A percentile compares a stretch with the other conserved stretches of the same genome.
These are phyloP conservation scores for Melanargia galathea DNA, from an alignment of 2,888 invertebrate species.

Conservation along the genomic window DNA sequence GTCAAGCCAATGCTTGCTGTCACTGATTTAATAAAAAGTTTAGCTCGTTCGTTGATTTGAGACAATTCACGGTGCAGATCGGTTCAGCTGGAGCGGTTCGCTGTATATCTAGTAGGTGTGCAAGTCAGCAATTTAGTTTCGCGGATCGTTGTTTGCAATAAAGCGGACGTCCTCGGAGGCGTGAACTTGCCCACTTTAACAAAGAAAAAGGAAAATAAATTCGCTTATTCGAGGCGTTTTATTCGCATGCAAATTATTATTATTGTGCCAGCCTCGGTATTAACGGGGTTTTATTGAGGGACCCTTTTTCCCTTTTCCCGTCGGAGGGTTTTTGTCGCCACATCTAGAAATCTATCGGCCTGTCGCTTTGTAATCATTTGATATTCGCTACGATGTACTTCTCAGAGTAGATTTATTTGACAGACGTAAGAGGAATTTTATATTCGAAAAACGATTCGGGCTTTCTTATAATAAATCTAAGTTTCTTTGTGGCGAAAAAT, in stretches of 20 bases:
- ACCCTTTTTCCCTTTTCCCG: conserved; percentile 35
- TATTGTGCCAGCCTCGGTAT: conserved; percentile 43
- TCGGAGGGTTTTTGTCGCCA: conserved; percentile 23
- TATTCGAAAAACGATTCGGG: neutral
- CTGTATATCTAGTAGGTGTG: conserved; percentile 5
- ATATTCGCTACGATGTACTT: conserved; percentile 38
- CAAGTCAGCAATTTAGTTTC: conserved; percentile 33
- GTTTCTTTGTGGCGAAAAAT: neutral
- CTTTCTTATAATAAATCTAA: neutral
- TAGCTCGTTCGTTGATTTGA: neutral
- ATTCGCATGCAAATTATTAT: conserved; percentile 49
- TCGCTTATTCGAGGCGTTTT: conserved; percentile 41
- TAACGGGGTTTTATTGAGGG: conserved; percentile 43
- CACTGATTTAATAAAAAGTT: conserved; percentile 10
- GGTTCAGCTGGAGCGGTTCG: conserved; percentile 16
- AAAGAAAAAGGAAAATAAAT: conserved; percentile 43
- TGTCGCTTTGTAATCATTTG: conserved; percentile 41
- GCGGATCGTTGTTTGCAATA: conserved; percentile 35
- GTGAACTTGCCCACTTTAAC: conserved; percentile 30
- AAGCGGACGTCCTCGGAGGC: conserved; percentile 34
- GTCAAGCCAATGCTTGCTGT: neutral
- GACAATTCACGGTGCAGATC: conserved; percentile 6
- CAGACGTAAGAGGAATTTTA: neutral
- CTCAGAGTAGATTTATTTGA: conserved; percentile 38
- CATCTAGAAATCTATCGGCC: conserved; percentile 32